Percentiles rank a stretch among this genome's conserved stretches.
These are phyloP conservation scores for Sebastes kiyomatsui DNA, from an alignment of 2,797 vertebrate species.

Conservation along the genomic window DNA sequence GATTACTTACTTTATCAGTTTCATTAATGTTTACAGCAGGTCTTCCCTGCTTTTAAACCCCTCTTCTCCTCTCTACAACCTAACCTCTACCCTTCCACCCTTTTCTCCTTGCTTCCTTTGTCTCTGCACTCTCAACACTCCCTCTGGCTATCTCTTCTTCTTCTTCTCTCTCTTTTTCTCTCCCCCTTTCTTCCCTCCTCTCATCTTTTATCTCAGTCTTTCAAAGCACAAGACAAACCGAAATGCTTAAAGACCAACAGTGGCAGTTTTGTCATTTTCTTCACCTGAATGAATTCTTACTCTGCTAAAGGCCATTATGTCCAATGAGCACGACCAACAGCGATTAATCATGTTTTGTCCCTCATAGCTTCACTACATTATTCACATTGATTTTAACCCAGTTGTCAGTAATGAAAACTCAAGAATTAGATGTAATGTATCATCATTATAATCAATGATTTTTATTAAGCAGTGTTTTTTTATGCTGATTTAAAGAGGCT, in stretches of 20 bases:
- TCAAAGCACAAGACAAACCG: slow-evolving; percentile 29
- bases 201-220: slow-evolving; percentile 1
- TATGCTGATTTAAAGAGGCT: slow-evolving; percentile 45
- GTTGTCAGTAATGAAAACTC: slow-evolving; percentile 18
- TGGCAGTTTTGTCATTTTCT: slow-evolving; percentile 31
- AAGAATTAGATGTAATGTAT: slow-evolving; percentile 16
- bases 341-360: slow-evolving; percentile 45
- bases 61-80: background rate
- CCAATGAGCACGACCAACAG: slow-evolving; percentile 17
- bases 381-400: slow-evolving; percentile 45
- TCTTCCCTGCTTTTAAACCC: background rate
- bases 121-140: slow-evolving; percentile 14
- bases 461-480: slow-evolving; percentile 36
- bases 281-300: slow-evolving; percentile 33
- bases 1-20: slow-evolving; percentile 5
- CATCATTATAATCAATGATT: slow-evolving; percentile 21
- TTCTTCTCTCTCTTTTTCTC: background rate
- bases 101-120: background rate
- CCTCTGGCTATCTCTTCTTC: slow-evolving; percentile 1
- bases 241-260: slow-evolving; percentile 14
- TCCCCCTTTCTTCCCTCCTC: background rate
- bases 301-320: slow-evolving; percentile 37
- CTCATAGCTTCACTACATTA: slow-evolving; percentile 38
- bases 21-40: background rate
- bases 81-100: slow-evolving; percentile 10